Base-by-base conservation (phyloP, 2,113 vertebrate species). In the Corythornis cristatus region DNA sequence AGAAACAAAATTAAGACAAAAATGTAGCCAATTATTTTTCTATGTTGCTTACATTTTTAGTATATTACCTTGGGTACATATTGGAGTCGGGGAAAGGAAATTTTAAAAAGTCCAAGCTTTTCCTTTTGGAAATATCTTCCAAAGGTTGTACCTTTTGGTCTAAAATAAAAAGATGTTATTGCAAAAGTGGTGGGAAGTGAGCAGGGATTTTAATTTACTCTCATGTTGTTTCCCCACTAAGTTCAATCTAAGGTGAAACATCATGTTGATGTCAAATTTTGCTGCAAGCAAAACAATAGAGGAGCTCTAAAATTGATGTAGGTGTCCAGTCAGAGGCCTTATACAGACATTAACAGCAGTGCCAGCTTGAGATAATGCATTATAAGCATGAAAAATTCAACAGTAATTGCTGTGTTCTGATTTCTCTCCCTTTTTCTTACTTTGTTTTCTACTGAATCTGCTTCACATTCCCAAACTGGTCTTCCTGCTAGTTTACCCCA, bases 351-450 rank as follows among this genome's bases (percentile, higher is more conserved):
- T 97, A 96, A 92, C 8, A 0, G 80, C 87, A 90, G 83, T 87
- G 73, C 95, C 82, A 95, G 92, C 80, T 95, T 95, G 87, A 96
- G 96, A 96, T 96, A 97, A 96, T 96, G 92, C 90, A 96, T 97
- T 96, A 96, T 89, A 96, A 96, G 94, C 96, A 97, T 97, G 96
- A 97, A 97, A 97, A 97, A 97, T 96, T 97, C 94, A 97, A 87
- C 90, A 97, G 97, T 93, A 96, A 93, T 94, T 95, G 87, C 87
- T 83, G 62, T 91, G 83, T 91, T 93, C 95, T 96, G 86, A 94
- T 95, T 61, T 95, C 86, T 95, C 67, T 93, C 90, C 57, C 64
- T 93, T 94, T 91, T 90, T 90, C 87, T 93, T 91, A 74, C 83
- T 86, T 96, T 93, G 62, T 93, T 93, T 88, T 87, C 82, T 60